Evolutionary conservation across 2,113 vertebrate species (phyloP).

Genomic region (Microtus montanus): DNA sequence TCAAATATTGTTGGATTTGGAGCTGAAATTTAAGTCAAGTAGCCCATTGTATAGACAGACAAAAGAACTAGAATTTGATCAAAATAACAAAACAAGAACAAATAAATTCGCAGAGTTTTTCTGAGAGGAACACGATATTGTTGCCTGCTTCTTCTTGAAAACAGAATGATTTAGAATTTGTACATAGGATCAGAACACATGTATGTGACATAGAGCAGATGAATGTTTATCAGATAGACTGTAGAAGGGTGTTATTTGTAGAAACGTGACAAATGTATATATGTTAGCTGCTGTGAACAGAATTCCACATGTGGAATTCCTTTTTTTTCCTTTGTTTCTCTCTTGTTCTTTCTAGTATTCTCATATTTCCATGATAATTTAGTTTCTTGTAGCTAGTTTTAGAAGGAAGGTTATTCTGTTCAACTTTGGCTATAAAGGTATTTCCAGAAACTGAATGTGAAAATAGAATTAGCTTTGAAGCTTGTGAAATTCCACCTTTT

Average conservation of each 20-base stretch:
- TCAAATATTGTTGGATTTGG: background rate
- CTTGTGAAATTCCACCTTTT: background rate
- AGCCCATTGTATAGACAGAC: background rate
- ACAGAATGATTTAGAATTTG: background rate
- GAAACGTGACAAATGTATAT: background rate
- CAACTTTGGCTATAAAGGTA: background rate
- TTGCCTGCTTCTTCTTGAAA: background rate
- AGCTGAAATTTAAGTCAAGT: background rate
- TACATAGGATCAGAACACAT: background rate
- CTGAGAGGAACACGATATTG: fast-evolving
- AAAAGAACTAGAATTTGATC: background rate
- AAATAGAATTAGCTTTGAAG: background rate
- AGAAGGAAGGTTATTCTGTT: background rate
- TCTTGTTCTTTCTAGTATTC: background rate
- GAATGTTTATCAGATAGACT: background rate
- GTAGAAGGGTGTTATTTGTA: background rate
- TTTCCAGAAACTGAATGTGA: background rate
- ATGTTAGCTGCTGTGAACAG: background rate
- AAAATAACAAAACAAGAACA: background rate
- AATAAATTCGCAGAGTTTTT: background rate
- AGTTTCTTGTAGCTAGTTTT: background rate
- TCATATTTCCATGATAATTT: background rate
- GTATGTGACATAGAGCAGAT: background rate
- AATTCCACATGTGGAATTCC: background rate
- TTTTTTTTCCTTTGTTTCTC: background rate